phyloP scores from a whole-genome alignment of 1,140 invertebrate genomes.

The Eumaeus atala region DNA sequence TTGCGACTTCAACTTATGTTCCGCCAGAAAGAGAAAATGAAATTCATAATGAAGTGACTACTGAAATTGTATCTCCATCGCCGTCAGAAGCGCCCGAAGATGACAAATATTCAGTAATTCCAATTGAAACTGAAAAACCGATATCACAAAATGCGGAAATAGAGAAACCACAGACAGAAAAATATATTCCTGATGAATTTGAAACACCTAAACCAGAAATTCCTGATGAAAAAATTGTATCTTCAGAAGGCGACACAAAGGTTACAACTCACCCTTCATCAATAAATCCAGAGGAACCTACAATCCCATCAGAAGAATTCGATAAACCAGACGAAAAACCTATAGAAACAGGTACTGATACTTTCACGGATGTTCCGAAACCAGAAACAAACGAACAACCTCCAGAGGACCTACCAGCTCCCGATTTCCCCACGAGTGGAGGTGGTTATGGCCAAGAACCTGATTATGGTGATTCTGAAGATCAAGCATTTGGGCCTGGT shows the following conservation, averaged over 20 bases:
- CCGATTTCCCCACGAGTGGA: constrained; percentile 60
- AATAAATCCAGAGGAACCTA: constrained; percentile 31
- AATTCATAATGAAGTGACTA: constrained; percentile 1
- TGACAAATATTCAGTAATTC: constrained; percentile 7
- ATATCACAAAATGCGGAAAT: constrained; percentile 2
- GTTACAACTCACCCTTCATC: constrained; percentile 38
- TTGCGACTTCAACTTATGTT: neutral
- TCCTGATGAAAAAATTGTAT: constrained; percentile 30
- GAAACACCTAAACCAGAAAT: constrained; percentile 26
- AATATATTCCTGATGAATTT: constrained; percentile 13
- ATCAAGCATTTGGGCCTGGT: constrained; percentile 85
- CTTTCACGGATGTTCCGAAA: constrained; percentile 38
- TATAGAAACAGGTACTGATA: constrained; percentile 19
- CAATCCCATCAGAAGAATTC: constrained; percentile 28
- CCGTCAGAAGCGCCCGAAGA: constrained; percentile 18
- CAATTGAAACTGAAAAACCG: neutral
- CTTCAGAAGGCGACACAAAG: constrained; percentile 34
- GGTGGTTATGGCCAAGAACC: constrained; percentile 76
- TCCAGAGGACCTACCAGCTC: constrained; percentile 44
- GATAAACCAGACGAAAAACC: constrained; percentile 21
- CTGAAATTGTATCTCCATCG: constrained; percentile 11
- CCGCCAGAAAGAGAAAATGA: too few relatives aligned
- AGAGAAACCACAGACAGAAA: constrained; percentile 15
- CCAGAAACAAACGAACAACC: constrained; percentile 40
- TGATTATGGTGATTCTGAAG: constrained; percentile 80